These are phyloP conservation scores for Polymixis lichenea DNA, from an alignment of 2,888 invertebrate genomes.

Conservation along the genomic window DNA sequence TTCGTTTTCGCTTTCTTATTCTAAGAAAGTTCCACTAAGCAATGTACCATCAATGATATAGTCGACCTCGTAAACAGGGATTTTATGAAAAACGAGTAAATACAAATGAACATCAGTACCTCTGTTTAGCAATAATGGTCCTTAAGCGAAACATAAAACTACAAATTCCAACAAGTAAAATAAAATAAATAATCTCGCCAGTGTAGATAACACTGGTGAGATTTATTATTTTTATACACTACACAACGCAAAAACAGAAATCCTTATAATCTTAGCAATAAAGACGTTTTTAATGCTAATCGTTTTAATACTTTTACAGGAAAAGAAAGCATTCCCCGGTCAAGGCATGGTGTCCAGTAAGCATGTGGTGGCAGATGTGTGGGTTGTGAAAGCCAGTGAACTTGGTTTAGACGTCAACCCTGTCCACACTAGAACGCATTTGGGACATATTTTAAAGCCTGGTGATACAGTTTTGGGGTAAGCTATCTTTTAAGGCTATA, in stretches of 20 bases:
- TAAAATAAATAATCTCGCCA: too few relatives aligned
- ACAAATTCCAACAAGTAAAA: background rate
- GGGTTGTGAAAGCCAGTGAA: slow-evolving; percentile 97
- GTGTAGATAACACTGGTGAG: too few relatives aligned
- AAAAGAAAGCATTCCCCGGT: slow-evolving; percentile 95
- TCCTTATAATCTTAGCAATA: slow-evolving; percentile 1
- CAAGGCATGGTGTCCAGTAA: slow-evolving; percentile 96
- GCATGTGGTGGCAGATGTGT: slow-evolving; percentile 97
- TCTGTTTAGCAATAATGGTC: background rate
- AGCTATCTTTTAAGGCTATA: slow-evolving; percentile 56
- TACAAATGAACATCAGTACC: background rate
- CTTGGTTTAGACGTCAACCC: slow-evolving; percentile 95
- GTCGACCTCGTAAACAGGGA: too few relatives aligned
- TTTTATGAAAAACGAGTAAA: background rate
- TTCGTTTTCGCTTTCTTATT: background rate
- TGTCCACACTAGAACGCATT: slow-evolving; percentile 97
- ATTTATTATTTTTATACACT: too few relatives aligned
- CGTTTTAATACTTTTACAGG: slow-evolving; percentile 84
- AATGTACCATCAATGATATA: too few relatives aligned
- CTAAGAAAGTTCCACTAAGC: background rate
- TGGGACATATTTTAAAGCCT: slow-evolving; percentile 97
- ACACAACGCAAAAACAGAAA: too few relatives aligned
- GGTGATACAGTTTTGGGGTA: slow-evolving; percentile 98
- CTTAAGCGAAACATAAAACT: background rate
- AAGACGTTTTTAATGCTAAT: slow-evolving; percentile 1